Conservation (phyloP, 2,113 vertebrate genomes). For the Rhineura floridana region DNA sequence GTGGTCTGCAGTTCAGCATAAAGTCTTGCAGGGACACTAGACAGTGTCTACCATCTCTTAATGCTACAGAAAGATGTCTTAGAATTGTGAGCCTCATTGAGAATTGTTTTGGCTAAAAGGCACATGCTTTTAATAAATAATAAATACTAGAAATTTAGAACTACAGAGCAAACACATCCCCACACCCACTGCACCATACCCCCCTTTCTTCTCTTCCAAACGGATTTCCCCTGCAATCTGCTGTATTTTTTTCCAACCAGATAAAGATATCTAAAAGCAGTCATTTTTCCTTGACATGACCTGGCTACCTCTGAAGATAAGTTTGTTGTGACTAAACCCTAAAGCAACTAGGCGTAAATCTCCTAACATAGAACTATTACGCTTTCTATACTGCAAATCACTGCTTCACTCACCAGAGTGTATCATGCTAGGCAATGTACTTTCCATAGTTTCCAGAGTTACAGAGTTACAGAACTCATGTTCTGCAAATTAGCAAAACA, state of each 20-base stretch:
- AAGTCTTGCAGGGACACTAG: neutral
- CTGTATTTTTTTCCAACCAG: neutral
- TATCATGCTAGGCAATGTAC: too few species aligned
- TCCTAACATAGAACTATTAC: neutral
- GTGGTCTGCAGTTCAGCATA: neutral
- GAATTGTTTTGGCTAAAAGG: too few species aligned
- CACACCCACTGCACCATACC: neutral
- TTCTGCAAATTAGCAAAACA: neutral
- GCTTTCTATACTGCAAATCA: neutral
- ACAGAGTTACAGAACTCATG: too few species aligned
- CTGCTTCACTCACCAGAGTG: neutral
- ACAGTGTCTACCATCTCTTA: neutral
- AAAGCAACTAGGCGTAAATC: neutral
- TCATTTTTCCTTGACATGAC: neutral
- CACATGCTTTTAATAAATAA: too few species aligned
- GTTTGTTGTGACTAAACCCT: neutral
- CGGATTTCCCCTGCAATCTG: neutral
- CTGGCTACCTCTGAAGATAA: neutral
- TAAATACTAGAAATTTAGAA: neutral
- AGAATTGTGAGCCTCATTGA: too few species aligned
- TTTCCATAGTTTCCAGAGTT: neutral
- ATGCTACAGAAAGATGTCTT: neutral
- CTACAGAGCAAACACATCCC: neutral
- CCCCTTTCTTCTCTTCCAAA: neutral
- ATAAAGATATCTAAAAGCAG: neutral